These are phyloP conservation scores for Lycorma delicatula DNA, from an alignment of 1,140 invertebrate genomes.

Conservation along the genomic window DNA sequence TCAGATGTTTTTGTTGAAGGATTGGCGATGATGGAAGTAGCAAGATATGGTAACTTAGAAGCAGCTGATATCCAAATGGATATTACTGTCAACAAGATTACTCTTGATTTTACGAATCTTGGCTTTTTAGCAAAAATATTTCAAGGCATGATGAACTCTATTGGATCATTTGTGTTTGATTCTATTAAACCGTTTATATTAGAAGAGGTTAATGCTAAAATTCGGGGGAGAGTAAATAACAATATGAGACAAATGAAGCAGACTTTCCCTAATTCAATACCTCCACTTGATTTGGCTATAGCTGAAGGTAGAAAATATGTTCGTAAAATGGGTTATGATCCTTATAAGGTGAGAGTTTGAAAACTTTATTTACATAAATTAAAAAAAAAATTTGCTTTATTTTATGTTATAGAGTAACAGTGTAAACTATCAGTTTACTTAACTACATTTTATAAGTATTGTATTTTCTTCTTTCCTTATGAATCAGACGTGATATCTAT, in stretches of 20 bases:
- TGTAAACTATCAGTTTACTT: no score
- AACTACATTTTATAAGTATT: no score
- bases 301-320: slow-evolving; percentile 62
- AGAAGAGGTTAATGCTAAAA: slow-evolving; percentile 59
- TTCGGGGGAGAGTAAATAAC: slow-evolving; percentile 38
- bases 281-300: slow-evolving; percentile 71
- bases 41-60: slow-evolving; percentile 59
- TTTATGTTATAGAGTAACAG: no score
- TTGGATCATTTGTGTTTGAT: slow-evolving; percentile 70
- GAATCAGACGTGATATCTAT: no score
- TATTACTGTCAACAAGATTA: slow-evolving; percentile 63
- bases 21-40: slow-evolving; percentile 56
- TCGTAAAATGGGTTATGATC: slow-evolving; percentile 59
- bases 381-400: no score
- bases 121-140: slow-evolving; percentile 65
- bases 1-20: slow-evolving; percentile 55
- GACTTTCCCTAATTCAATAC: slow-evolving; percentile 74
- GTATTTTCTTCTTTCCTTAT: no score
- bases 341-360: slow-evolving; percentile 45
- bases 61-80: slow-evolving; percentile 71
- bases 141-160: slow-evolving; percentile 64
- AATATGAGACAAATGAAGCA: slow-evolving; percentile 47
- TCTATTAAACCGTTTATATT: slow-evolving; percentile 75
- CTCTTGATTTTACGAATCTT: slow-evolving; percentile 69
- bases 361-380: no score